Evolutionary conservation across 2,888 invertebrate genomes (phyloP).

Genomic region (Calameuta idolon): DNA sequence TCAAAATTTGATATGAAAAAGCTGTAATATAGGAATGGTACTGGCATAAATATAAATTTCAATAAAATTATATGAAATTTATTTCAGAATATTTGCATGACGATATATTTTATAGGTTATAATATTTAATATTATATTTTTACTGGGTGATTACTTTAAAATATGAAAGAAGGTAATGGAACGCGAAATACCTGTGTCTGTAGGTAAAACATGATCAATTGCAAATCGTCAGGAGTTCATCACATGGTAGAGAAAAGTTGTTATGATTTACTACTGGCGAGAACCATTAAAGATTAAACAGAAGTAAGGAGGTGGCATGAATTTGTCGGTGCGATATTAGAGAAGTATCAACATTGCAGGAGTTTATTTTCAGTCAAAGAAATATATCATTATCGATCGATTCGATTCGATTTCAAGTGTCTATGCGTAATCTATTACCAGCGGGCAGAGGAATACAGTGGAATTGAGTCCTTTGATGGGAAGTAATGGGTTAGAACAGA

Average conservation of each 20-base stretch:
- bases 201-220: neutral
- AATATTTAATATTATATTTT: neutral
- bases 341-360: conserved; percentile 58
- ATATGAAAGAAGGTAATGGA: neutral
- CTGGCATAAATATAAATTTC: neutral
- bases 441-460: conserved; percentile 16
- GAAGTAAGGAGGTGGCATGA: conserved; percentile 54
- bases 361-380: conserved; percentile 13
- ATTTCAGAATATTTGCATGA: neutral
- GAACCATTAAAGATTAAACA: conserved; percentile 44
- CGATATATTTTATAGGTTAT: neutral
- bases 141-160: neutral
- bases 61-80: neutral
- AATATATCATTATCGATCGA: neutral
- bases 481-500: conserved; percentile 61
- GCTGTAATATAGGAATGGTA: neutral
- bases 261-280: neutral
- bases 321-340: conserved; percentile 57
- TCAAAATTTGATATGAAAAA: neutral
- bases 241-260: neutral
- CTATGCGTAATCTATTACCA: neutral
- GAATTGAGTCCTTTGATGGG: conserved; percentile 38
- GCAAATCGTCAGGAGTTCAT: neutral
- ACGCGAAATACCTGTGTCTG: neutral
- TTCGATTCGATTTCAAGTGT: conserved; percentile 9